Conservation (phyloP, 2,113 vertebrate species). For the Felis catus region DNA sequence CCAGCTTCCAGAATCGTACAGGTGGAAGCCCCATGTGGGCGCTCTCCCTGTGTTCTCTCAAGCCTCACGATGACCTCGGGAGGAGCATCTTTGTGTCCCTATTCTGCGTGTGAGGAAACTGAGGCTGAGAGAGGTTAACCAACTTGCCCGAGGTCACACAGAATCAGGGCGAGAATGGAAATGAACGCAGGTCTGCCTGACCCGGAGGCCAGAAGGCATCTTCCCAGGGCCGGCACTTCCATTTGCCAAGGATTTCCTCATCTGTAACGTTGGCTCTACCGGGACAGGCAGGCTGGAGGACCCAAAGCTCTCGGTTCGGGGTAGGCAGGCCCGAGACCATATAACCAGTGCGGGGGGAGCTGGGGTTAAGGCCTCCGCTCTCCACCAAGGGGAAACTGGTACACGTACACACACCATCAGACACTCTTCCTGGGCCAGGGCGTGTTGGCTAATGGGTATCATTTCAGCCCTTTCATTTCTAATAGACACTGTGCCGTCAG, state of each 20-base stretch:
- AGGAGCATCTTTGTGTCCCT: background rate
- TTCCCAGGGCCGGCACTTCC: background rate
- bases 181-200: background rate
- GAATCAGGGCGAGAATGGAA: background rate
- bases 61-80: background rate
- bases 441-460: constrained; percentile 18
- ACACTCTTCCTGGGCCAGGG: background rate
- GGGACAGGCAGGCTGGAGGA: background rate
- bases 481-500: constrained; percentile 18
- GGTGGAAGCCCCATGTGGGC: fast-evolving
- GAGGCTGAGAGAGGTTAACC: background rate
- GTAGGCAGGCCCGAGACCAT: background rate
- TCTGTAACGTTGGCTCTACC: background rate
- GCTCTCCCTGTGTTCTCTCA: background rate
- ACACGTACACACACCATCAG: too few species aligned
- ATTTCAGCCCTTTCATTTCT: constrained; percentile 58
- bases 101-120: background rate
- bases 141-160: background rate
- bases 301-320: background rate
- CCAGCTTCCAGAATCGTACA: background rate
- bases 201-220: background rate
- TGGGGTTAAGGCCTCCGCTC: background rate
- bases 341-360: background rate
- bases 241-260: background rate
- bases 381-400: background rate